A percentile compares a stretch with the other conserved stretches of the same genome.
phyloP scores from a whole-genome alignment of 2,797 vertebrate genomes.

The Varecia variegata region DNA sequence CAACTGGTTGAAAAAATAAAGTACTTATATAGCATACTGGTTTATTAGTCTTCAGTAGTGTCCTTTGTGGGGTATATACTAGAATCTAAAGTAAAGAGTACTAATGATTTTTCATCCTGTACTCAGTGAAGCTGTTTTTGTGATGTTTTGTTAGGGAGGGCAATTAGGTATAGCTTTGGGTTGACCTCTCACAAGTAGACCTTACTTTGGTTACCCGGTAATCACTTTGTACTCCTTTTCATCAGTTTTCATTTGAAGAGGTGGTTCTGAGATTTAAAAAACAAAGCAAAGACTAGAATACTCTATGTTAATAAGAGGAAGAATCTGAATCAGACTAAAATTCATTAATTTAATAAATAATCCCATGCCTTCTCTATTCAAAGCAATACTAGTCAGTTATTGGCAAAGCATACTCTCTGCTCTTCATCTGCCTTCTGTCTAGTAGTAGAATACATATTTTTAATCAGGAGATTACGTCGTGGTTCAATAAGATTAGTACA shows the following conservation, averaged over 20 bases:
- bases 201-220: not conserved
- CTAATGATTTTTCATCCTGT: not conserved
- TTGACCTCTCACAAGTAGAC: not conserved
- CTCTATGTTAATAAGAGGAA: not conserved
- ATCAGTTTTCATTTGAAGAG: constrained; percentile 9
- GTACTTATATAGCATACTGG: not conserved
- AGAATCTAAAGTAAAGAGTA: not conserved
- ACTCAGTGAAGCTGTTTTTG: not conserved
- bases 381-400: not conserved
- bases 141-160: not conserved
- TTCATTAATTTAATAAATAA: not conserved
- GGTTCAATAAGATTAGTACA: not conserved
- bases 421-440: not conserved
- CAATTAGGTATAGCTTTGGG: not conserved
- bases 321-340: not conserved
- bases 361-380: not conserved
- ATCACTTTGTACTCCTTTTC: not conserved
- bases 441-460: constrained; percentile 13
- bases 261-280: not conserved
- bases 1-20: not conserved
- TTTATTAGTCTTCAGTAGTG: not conserved
- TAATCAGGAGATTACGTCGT: not conserved
- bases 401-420: not conserved
- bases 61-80: not conserved
- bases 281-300: not conserved